Evolutionary conservation across 2,888 invertebrate genomes (phyloP), one percentile per base, ranked within the genome.

Genomic region (Diadromus collaris): DNA sequence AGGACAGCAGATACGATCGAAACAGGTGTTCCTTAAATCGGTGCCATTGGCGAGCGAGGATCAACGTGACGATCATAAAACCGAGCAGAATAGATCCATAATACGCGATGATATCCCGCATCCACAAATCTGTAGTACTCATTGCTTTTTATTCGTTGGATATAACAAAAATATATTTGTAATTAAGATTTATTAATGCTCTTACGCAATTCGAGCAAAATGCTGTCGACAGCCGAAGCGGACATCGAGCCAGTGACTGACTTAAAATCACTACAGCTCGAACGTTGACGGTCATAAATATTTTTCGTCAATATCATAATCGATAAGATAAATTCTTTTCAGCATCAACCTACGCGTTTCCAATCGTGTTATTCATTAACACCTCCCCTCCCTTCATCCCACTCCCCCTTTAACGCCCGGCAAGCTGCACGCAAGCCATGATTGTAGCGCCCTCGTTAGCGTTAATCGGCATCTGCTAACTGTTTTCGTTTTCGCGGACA

Each of bases 121-220:
- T 81, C 86, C 86, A 88, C 76, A 90, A 71, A 69, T 90, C 89
- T 38, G 71, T 76, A 13, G 78, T 70, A 48, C 89, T 85, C 89
- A 89, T 89, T 58, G 7, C 4, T 58, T 19, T 69, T 19, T 1
- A 6, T 56, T 46, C 13, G 2, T 54, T n/a, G n/a, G n/a, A n/a
- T n/a, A n/a, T n/a, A n/a, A n/a, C 24, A 51, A 29, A 29, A 61
- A 58, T 63, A 38, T 46, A 6, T 9, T n/a, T n/a, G n/a, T n/a
- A n/a, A n/a, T n/a, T n/a, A n/a, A 21, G 2, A 27, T 46, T 71
- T 70, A 5, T 46, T 61, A 38, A 16, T 46, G n/a, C 16, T 44
- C 32, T 21, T 6, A 54, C 24, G 19, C 9, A 58, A 51, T 44
- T 69, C n/a, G 5, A 7, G 32, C 7, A 6, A n/a, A n/a, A 6